Base-by-base conservation (phyloP, 2,888 invertebrate genomes). In the Mermis nigrescens region DNA sequence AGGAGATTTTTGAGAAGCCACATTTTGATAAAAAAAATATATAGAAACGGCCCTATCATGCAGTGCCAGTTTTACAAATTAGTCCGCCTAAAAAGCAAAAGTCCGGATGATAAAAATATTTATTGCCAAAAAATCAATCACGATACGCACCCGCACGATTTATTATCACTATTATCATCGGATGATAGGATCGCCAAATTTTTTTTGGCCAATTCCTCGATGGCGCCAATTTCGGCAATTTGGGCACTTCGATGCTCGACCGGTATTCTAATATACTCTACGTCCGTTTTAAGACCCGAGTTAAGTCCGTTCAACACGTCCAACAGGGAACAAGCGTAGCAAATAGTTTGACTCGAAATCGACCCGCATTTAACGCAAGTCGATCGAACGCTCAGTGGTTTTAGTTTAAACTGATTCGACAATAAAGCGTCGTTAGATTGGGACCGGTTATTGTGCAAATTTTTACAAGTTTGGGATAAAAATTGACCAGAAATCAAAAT, bases 311-410 rank as follows among this genome's bases (percentile, higher is more conserved):
- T 95, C 1, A 98, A 78, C 1, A 95, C 95, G 77, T 95, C 92
- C 2, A 99, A 76, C 60, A 98, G 78, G 0, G 90, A 82, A 73
- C 98, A 98, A 0, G 98, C 95, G 74, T 98, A 95, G 74, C 98
- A 98, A 2, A 94, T 80, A 67, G 83, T 81, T 72, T 94, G 92
- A 63, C 94, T 94, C n/a, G 79, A 79, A 60, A 81, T 78, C 66
- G 78, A 95, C 31, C 86, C 85, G 76, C 98, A 98, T 52, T 85
- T 79, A 3, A 78, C 77, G 73, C 95, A 95, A 53, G 78, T 53
- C 15, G 54, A 53, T 31, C 31, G 28, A 12, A 29, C 22, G 38
- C 19, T 38, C 12, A 38, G 38, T 19, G 38, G 19, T 12, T 12
- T 19, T 19, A 38, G 38, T 38, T 38, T 38, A n/a, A n/a, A n/a